These are phyloP conservation scores for Cephus nigrinus DNA, from an alignment of 2,888 invertebrate species.

Conservation along the genomic window DNA sequence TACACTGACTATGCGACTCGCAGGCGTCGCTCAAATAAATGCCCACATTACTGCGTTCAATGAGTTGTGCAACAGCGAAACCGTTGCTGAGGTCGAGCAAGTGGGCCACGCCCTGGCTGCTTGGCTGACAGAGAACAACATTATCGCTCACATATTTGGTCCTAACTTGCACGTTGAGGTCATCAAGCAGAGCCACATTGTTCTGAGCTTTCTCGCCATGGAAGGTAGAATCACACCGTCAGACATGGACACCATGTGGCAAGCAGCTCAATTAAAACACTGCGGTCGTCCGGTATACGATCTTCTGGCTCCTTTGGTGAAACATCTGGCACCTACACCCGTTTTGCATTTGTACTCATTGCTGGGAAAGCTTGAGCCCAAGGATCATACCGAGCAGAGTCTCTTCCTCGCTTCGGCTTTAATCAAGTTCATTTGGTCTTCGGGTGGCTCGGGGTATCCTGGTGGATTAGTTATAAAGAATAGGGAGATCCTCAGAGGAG, in stretches of 20 bases:
- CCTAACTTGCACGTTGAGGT: conserved; percentile 97
- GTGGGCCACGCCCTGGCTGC: conserved; percentile 86
- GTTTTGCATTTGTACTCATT: conserved; percentile 89
- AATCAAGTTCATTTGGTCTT: conserved; percentile 92
- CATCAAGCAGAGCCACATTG: conserved; percentile 94
- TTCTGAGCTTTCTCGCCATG: conserved; percentile 91
- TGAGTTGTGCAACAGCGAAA: conserved; percentile 90
- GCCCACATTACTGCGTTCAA: conserved; percentile 92
- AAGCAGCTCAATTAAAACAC: conserved; percentile 94
- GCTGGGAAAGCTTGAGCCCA: conserved; percentile 87
- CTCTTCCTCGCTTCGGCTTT: conserved; percentile 89
- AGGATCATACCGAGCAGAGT: conserved; percentile 93
- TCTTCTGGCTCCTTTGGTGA: conserved; percentile 87
- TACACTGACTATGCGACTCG: conserved; percentile 91
- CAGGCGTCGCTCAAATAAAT: conserved; percentile 95
- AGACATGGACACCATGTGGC: conserved; percentile 94
- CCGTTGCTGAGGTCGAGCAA: conserved; percentile 85
- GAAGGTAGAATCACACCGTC: conserved; percentile 91
- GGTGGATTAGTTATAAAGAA: conserved; percentile 52
- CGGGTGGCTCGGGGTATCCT: conserved; percentile 69
- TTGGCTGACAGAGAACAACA: conserved; percentile 90
- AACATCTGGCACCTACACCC: conserved; percentile 88
- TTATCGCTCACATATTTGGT: conserved; percentile 95
- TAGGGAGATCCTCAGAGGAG: conserved; percentile 51
- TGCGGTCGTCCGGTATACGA: conserved; percentile 95